Evolutionary conservation across 2,888 invertebrate species (phyloP), one percentile per base, ranked within the genome.

Genomic region (Cyrtodaria siliqua): DNA sequence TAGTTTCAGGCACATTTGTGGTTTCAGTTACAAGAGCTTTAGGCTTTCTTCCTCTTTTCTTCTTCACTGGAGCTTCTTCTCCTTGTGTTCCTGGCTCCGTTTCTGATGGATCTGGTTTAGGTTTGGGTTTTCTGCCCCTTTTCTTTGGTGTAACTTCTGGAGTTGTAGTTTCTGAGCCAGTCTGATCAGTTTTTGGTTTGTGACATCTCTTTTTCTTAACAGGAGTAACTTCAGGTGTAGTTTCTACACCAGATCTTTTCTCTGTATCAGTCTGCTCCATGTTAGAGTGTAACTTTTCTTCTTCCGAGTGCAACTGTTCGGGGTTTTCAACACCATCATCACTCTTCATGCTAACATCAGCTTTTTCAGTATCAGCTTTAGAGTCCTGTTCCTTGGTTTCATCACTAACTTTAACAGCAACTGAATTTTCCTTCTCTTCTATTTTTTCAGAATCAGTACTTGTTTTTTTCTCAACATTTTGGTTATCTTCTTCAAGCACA

Each of bases 81-180:
- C 38, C 68, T 61, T 50, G 61, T 44, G 62, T 74, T 50, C 70
- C 79, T 27, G 49, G 57, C 14, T 3, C 38, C 6, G 49, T 63
- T 47, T 70, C 74, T 16, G 49, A 26, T 12, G 27, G 42, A n/a
- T 69, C 72, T 47, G 42, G 18, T 44, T 69, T 49, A 24, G 71
- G 59, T 55, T 75, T 76, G 38, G 76, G 77, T 66, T 84, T 76
- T 59, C 82, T 73, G 23, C 79, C 79, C 66, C 83, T 67, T 33
- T 74, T 67, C 57, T 75, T 72, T 33, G 72, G 67, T 61, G 67
- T 62, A 26, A 40, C 50, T 53, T 62, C 72, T 66, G 38, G 33
- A 9, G 16, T 44, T 44, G 44, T 44, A 9, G 20, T 44, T 16
- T 44, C 44, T 8, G 33, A 33, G 33, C 33, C 33, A 33, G 33